Conservation (phyloP, 1,140 invertebrate species). For the Spodoptera litura region DNA sequence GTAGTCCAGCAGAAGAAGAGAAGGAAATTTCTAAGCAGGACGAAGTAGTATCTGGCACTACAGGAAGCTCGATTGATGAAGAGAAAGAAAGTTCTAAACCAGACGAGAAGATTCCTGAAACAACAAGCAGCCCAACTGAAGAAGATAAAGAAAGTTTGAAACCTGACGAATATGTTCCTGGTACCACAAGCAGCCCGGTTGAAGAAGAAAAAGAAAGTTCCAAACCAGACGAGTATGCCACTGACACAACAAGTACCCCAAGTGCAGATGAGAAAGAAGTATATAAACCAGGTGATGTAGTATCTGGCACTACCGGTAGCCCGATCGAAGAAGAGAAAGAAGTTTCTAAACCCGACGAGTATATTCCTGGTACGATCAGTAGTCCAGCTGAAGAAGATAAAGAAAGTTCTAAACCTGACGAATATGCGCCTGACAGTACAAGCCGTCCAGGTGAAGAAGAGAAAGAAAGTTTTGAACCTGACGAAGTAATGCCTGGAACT, state of each 20-base stretch:
- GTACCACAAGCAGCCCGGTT: conserved; percentile 1
- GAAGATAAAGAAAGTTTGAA: conserved; percentile 4
- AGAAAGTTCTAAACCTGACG: conserved; percentile 15
- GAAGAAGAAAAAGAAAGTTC: conserved; percentile 49
- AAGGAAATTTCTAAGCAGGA: background rate
- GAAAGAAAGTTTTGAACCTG: conserved; percentile 50
- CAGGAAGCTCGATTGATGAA: background rate
- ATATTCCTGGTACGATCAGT: too few relatives aligned
- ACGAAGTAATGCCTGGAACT: background rate
- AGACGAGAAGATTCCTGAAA: background rate
- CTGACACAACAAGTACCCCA: too few relatives aligned
- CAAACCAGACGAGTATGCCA: conserved; percentile 29
- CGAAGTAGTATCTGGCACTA: background rate
- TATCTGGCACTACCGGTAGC: too few relatives aligned
- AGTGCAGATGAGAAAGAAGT: too few relatives aligned
- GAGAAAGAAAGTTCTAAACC: conserved; percentile 15
- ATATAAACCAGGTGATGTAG: too few relatives aligned
- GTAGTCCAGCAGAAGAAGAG: background rate
- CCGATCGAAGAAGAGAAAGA: too few relatives aligned
- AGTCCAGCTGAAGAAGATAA: background rate
- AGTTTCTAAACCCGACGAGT: too few relatives aligned
- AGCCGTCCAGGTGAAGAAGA: conserved; percentile 18
- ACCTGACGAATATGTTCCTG: background rate
- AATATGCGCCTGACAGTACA: background rate
- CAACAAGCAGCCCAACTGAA: background rate